Evolutionary conservation across 1,140 invertebrate genomes (phyloP).

Genomic region (Drosophila elegans): DNA sequence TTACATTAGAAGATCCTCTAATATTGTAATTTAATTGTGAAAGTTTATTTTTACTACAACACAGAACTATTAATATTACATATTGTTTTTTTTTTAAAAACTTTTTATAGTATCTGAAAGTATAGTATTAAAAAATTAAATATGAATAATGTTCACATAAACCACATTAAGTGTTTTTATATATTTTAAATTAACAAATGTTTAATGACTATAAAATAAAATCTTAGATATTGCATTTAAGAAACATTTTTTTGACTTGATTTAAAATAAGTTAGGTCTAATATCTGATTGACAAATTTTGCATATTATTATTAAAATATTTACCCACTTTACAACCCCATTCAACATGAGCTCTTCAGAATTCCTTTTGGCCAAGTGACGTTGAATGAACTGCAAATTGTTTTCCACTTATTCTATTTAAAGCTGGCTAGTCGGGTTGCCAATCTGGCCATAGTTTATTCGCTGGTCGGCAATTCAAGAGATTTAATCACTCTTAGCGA

Average conservation of each 20-base stretch:
- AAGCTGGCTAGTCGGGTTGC: not conserved
- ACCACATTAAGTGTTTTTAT: too few relatives aligned
- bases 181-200: too few relatives aligned
- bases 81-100: too few relatives aligned
- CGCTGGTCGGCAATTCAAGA: constrained; percentile 35
- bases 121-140: too few relatives aligned
- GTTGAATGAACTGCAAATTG: constrained; percentile 27
- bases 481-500: constrained; percentile 48
- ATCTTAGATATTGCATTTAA: not conserved
- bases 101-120: too few relatives aligned
- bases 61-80: too few relatives aligned
- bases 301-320: not conserved
- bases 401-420: constrained; percentile 51
- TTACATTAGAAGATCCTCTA: too few relatives aligned
- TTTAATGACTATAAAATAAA: too few relatives aligned
- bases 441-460: constrained; percentile 37
- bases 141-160: too few relatives aligned
- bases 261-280: not conserved
- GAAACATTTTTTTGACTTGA: constrained; percentile 3
- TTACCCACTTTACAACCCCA: not conserved
- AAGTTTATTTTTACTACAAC: too few relatives aligned
- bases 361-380: not conserved
- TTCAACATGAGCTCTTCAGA: not conserved
- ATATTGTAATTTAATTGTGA: too few relatives aligned
- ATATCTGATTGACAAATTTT: not conserved